Evolutionary conservation across 2,113 vertebrate genomes (phyloP), one percentile per base, ranked within the genome.

Genomic region (Heliornis fulica): DNA sequence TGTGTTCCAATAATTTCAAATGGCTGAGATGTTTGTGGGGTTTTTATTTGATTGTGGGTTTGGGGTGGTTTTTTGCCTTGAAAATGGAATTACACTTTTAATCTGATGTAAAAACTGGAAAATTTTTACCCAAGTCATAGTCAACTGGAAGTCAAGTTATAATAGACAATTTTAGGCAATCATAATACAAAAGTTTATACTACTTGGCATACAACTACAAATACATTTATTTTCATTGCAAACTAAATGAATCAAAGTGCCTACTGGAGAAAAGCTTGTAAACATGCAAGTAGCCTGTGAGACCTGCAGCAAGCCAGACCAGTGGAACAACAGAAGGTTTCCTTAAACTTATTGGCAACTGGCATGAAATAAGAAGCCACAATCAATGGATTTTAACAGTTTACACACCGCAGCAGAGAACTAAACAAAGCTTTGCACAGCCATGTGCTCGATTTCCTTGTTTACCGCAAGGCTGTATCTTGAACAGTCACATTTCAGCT

Each of bases 401-500:
- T 93, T 88, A 70, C 54, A 63, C 28, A 51, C 19, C 66, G 87
- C 0, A 0, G 70, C 0, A 86, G 78, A 77, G 87, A 96, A 93
- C 83, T 36, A 93, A 95, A 54, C 57, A 82, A 83, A 91, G 56
- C 53, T 82, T 76, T 70, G 87, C 34, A 15, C 17, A 18, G 26
- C 40, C 93, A 5, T 76, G 46, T 83, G 66, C 71, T 96, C 11
- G 0, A 23, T 88, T 93, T 94, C 90, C 78, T 70, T 90, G 78
- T 94, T 96, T 96, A 88, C 81, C 40, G 3, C 71, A 74, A 74
- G 78, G 45, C 81, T 85, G 6, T 87, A 51, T 93, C 93, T 85
- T 61, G 40, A 80, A 79, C 50, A 87, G 87, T 66, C 87, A 90
- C 60, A 90, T 91, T 96, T 83, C 85, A 74, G 79, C 41, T 95